Conservation (phyloP, 2,113 vertebrate genomes). For the Proterorhinus semilunaris region DNA sequence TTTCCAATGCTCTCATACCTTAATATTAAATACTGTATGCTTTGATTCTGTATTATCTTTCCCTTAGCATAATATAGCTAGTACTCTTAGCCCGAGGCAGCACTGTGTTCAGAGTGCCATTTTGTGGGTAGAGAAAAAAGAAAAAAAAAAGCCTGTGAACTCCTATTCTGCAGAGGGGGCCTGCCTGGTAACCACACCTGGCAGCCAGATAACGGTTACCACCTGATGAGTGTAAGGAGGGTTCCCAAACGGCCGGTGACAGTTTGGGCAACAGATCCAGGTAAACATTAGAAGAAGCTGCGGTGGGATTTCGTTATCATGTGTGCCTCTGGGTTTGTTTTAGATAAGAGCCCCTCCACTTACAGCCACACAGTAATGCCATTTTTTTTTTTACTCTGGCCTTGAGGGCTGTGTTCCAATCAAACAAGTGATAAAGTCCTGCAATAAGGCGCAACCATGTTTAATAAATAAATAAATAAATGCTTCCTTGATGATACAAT, state of each 20-base stretch:
- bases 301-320: constrained; percentile 35
- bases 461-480: background rate
- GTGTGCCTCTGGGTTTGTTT: constrained; percentile 48
- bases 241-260: constrained; percentile 43
- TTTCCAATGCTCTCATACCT: background rate
- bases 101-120: constrained; percentile 31
- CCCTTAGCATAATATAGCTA: constrained; percentile 21
- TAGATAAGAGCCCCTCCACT: constrained; percentile 42
- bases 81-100: constrained; percentile 26
- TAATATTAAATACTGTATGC: constrained; percentile 23
- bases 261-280: constrained; percentile 41
- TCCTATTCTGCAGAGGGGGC: constrained; percentile 30
- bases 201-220: constrained; percentile 34
- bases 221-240: constrained; percentile 30
- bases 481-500: too few species aligned
- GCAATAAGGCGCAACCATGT: background rate
- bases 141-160: constrained; percentile 40
- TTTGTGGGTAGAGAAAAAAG: constrained; percentile 37
- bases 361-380: constrained; percentile 23
- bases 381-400: constrained; percentile 3
- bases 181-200: constrained; percentile 48
- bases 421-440: constrained; percentile 2
- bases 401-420: constrained; percentile 22
- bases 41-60: constrained; percentile 50
- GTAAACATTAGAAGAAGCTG: constrained; percentile 38